A percentile compares a stretch with the other conserved stretches of the same genome.
Conservation (phyloP, 2,888 invertebrate species). For the Chaitophorus viminalis region DNA sequence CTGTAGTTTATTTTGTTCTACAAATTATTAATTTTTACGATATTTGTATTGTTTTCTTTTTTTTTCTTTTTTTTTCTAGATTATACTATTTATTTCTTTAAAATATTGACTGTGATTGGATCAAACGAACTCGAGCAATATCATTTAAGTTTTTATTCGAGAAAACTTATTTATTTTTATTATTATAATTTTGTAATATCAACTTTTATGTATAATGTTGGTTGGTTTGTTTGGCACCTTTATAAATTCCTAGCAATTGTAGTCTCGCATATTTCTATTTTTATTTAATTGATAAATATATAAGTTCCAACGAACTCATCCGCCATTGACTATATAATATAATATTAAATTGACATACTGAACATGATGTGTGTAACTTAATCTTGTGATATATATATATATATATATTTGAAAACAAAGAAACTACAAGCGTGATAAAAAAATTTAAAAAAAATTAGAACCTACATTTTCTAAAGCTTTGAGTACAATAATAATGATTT, state of each 20-base stretch:
- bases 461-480: constrained; percentile 15
- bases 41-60: background rate
- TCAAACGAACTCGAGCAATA: constrained; percentile 61
- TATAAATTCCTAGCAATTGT: constrained; percentile 52
- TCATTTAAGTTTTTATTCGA: constrained; percentile 52
- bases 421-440: constrained; percentile 32
- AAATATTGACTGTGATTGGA: constrained; percentile 58
- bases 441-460: background rate
- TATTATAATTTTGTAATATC: constrained; percentile 42
- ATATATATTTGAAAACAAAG: background rate
- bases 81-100: constrained; percentile 33
- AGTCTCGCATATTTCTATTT: constrained; percentile 17
- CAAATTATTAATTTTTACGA: background rate
- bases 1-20: constrained; percentile 13
- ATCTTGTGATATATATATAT: background rate
- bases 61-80: no score
- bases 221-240: constrained; percentile 56
- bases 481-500: constrained; percentile 14
- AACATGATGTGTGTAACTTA: background rate
- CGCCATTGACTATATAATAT: background rate
- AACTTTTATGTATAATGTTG: constrained; percentile 28
- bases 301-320: constrained; percentile 12
- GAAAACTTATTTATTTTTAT: constrained; percentile 44
- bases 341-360: no score
- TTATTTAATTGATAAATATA: background rate